phyloP scores from a whole-genome alignment of 2,888 invertebrate species.

The Megamerina dolium region DNA sequence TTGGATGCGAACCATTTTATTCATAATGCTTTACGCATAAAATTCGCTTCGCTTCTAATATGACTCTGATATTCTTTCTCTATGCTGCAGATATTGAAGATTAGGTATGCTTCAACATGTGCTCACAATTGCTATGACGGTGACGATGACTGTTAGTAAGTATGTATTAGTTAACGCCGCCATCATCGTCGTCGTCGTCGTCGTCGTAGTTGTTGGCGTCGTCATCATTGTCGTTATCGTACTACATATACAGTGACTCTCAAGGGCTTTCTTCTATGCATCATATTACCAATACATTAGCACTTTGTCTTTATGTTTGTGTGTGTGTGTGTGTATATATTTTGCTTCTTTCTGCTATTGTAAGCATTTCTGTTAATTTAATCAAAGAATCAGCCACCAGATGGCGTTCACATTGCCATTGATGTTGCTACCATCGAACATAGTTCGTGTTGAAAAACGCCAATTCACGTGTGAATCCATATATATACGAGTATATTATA shows the following conservation, averaged over 20 bases:
- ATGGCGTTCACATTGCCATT: slow-evolving; percentile 40
- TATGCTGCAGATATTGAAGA: too few species aligned
- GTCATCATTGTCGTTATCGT: background rate
- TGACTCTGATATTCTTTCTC: background rate
- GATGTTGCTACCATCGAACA: too few species aligned
- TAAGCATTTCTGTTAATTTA: slow-evolving; percentile 42
- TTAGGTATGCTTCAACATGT: too few species aligned
- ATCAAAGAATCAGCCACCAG: slow-evolving; percentile 41
- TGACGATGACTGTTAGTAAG: too few species aligned
- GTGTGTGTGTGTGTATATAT: slow-evolving; percentile 19
- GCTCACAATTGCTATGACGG: too few species aligned
- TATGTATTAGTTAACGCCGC: too few species aligned
- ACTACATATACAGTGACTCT: too few species aligned
- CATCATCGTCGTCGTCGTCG: too few species aligned
- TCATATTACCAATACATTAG: slow-evolving; percentile 6
- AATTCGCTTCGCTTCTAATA: background rate
- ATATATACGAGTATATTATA: background rate
- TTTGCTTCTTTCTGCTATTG: slow-evolving; percentile 15
- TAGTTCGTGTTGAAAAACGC: slow-evolving; percentile 28
- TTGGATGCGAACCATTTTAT: slow-evolving; percentile 26
- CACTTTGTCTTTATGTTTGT: background rate
- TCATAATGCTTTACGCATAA: background rate
- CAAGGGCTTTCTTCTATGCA: slow-evolving; percentile 24
- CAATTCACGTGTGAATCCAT: slow-evolving; percentile 25
- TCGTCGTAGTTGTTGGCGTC: background rate